Evolutionary conservation across 2,113 vertebrate species (phyloP).

Genomic region (Xerus inauris): DNA sequence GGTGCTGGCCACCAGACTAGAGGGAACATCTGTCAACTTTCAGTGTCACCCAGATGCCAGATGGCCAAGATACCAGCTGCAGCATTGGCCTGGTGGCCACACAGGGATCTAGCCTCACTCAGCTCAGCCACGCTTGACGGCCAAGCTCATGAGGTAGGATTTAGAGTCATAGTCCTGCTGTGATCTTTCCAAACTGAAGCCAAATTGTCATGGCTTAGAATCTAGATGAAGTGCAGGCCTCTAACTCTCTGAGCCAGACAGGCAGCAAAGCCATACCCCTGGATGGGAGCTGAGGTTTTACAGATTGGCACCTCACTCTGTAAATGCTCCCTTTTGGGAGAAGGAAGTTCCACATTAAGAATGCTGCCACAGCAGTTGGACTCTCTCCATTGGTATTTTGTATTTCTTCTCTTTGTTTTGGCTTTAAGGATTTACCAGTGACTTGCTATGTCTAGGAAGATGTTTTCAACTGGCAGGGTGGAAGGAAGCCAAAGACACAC

Average conservation of each 20-base stretch:
- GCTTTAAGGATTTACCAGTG: neutral
- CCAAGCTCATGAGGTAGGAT: neutral
- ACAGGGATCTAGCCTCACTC: neutral
- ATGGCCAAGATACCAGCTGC: neutral
- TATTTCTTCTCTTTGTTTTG: neutral
- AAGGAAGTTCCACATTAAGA: neutral
- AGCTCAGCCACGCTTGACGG: neutral
- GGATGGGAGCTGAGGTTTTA: neutral
- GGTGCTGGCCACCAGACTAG: neutral
- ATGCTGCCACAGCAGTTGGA: neutral
- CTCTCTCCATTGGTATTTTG: no score
- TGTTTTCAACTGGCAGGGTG: neutral
- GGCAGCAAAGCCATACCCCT: neutral
- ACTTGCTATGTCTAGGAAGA: neutral
- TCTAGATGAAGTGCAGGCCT: accelerated
- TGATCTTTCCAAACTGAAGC: neutral
- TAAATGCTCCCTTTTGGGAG: neutral
- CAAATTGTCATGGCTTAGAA: neutral
- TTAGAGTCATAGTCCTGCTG: neutral
- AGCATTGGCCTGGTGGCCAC: neutral
- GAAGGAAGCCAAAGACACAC: neutral
- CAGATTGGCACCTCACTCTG: neutral
- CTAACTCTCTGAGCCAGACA: neutral
- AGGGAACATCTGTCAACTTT: neutral
- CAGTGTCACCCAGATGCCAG: neutral